Evolutionary conservation across 23 tunicate genomes (phyloP).

Genomic region (Styela clava): DNA sequence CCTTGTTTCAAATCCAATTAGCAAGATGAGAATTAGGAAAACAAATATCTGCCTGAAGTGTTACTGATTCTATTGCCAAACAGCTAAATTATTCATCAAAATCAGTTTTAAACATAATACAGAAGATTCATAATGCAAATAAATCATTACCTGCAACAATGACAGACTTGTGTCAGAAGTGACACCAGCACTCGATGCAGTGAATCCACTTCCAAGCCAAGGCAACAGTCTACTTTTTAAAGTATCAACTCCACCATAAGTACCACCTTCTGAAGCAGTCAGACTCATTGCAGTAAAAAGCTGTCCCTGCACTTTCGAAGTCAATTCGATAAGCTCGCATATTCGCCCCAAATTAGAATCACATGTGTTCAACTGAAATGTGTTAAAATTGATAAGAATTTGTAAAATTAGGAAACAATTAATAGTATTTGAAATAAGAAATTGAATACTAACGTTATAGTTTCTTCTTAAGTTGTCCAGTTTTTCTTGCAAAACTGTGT

Average conservation of each 20-base stretch:
- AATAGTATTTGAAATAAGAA: background rate
- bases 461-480: slow-evolving; percentile 48
- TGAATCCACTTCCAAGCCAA: slow-evolving; percentile 90
- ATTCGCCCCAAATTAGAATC: slow-evolving; percentile 80
- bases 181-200: slow-evolving; percentile 77
- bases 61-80: no score
- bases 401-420: background rate
- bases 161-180: slow-evolving; percentile 72
- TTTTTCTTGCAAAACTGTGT: slow-evolving; percentile 74
- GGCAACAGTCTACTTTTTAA: slow-evolving; percentile 87
- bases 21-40: no score
- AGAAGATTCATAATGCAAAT: no score
- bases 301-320: slow-evolving; percentile 93
- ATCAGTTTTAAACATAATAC: no score
- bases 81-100: no score
- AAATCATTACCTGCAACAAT: slow-evolving; percentile 67
- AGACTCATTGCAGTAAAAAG: slow-evolving; percentile 89
- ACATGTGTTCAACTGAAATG: slow-evolving; percentile 83
- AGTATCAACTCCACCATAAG: slow-evolving; percentile 93
- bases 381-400: no score
- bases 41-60: no score
- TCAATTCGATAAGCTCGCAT: slow-evolving; percentile 86
- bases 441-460: slow-evolving; percentile 51
- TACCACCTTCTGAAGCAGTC: slow-evolving; percentile 93
- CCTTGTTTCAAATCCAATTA: no score